Conservation (phyloP, 2,113 vertebrate genomes). For the Lutjanus erythropterus region DNA sequence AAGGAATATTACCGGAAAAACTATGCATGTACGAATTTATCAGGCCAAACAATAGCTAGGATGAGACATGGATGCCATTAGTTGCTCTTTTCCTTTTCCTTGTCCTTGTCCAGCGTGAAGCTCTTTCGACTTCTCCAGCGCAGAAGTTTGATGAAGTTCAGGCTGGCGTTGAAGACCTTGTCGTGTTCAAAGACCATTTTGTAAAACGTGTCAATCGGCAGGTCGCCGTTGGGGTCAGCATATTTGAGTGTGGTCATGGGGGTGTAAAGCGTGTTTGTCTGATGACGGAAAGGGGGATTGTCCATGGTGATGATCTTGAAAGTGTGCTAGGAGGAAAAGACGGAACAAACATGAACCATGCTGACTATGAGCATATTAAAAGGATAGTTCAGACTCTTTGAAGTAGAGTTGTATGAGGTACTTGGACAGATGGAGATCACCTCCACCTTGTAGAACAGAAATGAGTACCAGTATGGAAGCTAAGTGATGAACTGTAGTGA, state of each 20-base stretch:
- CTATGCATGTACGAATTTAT: background rate
- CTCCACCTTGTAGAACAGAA: too few species aligned
- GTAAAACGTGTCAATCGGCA: conserved; percentile 91
- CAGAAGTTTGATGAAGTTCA: conserved; percentile 90
- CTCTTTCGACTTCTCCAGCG: conserved; percentile 90
- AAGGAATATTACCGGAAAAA: background rate
- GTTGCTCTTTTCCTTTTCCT: conserved; percentile 72
- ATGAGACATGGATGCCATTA: background rate
- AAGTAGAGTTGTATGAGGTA: too few species aligned
- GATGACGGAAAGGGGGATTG: conserved; percentile 90
- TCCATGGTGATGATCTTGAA: conserved; percentile 88
- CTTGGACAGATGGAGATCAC: too few species aligned
- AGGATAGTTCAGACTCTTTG: too few species aligned
- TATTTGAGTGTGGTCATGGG: conserved; percentile 92
- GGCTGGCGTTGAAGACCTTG: conserved; percentile 90
- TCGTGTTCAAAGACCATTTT: conserved; percentile 92
- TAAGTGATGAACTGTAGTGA: too few species aligned
- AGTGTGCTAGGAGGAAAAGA: conserved; percentile 84
- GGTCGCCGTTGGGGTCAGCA: conserved; percentile 88
- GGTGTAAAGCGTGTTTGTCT: conserved; percentile 90
- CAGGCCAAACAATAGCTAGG: background rate
- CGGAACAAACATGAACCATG: conserved; percentile 4
- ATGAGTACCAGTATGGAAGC: too few species aligned
- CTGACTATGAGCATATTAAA: too few species aligned
- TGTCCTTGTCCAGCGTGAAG: conserved; percentile 83